Base-by-base conservation (phyloP, 2,113 vertebrate genomes). In the Stictonetta naevosa region DNA sequence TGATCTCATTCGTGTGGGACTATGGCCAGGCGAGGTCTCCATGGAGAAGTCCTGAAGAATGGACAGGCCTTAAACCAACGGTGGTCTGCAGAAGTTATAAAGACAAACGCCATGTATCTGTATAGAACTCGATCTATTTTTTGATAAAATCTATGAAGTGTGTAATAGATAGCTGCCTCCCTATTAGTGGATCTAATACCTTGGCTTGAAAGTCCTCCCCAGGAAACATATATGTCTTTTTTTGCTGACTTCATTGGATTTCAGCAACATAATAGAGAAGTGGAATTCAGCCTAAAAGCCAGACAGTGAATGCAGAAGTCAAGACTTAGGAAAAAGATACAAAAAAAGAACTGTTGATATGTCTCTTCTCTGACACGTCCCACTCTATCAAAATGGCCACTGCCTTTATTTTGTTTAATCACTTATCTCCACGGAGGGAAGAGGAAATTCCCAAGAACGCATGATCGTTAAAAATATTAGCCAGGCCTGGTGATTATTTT, bases 361-460 rank as follows among this genome's bases (percentile, higher is more conserved):
- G 63, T 56, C 72, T 76, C 63, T 83, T 59, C 79, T 50, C 83
- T 17, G 75, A 84, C 91, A 94, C 53, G 8, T 73, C 2, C 9
- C 91, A 68, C 52, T 2, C 18, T 48, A 82, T 91, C 92, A 48
- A 62, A 83, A 62, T 50, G 85, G 86, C 80, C 92, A 73, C 77
- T 34, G 80, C 88, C 83, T 92, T 89, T 69, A 73, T 36, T 93
- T 81, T 91, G 74, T 92, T 93, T 67, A 95, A 95, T 94, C 89
- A 73, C 88, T 90, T 67, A 88, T 96, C 96, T 96, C 97, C 53
- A 26, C 0, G 1, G 78, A 73, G 88, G 82, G 93, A 96, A 96
- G 86, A 93, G 97, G 98, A 97, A 96, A 95, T 96, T 97, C 95
- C 83, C 44, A 75, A 94, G 95, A 93, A 66, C 21, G 53, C 50